Conservation (phyloP, 2,113 vertebrate species). For the Spea bombifrons region DNA sequence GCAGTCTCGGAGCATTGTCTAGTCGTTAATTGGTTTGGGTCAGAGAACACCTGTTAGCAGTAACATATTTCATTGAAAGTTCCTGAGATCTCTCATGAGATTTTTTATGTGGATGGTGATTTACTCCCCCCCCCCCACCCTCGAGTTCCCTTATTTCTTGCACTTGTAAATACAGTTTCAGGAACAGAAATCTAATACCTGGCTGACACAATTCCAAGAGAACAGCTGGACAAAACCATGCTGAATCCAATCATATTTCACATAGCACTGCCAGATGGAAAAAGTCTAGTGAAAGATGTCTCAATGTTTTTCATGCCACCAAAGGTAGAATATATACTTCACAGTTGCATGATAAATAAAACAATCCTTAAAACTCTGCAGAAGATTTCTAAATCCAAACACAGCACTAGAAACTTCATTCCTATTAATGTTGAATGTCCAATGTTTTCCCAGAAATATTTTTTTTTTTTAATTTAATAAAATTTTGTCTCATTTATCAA, state of each 20-base stretch:
- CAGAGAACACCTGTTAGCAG: slow-evolving; percentile 18
- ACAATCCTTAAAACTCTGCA: background rate
- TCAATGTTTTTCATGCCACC: background rate
- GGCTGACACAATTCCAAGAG: slow-evolving; percentile 45
- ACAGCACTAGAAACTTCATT: no score
- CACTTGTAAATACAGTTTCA: slow-evolving; percentile 44
- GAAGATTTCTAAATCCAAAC: no score
- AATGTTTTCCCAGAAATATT: no score
- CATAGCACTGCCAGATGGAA: slow-evolving; percentile 40
- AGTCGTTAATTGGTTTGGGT: slow-evolving; percentile 31
- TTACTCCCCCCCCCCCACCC: slow-evolving; percentile 1
- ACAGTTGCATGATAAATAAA: slow-evolving; percentile 10
- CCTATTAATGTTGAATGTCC: no score
- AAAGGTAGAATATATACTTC: background rate
- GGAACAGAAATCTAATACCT: slow-evolving; percentile 43
- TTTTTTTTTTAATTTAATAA: no score
- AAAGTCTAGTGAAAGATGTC: slow-evolving; percentile 17
- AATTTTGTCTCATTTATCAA: no score
- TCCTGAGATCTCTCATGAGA: slow-evolving; percentile 28
- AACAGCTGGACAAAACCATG: slow-evolving; percentile 42
- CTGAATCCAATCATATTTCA: slow-evolving; percentile 44
- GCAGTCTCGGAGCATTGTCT: slow-evolving; percentile 2
- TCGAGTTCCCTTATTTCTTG: slow-evolving; percentile 32
- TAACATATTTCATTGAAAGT: slow-evolving; percentile 26
- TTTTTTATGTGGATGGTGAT: slow-evolving; percentile 11